Conservation (phyloP, 2,113 vertebrate species). For the Chrysochloris asiatica region DNA sequence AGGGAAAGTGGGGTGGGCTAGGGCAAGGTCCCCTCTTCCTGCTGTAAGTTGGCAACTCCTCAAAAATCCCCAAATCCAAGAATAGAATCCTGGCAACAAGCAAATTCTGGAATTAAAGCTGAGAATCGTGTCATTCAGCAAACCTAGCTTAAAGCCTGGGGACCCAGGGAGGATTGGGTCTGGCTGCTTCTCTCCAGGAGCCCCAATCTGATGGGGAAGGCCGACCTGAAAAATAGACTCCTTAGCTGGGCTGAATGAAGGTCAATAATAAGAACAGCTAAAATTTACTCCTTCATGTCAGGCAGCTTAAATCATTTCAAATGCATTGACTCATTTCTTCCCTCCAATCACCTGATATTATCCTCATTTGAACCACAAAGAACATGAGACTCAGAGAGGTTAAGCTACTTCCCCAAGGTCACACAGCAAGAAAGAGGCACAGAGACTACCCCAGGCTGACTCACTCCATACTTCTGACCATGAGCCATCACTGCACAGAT, state of each 20-base stretch:
- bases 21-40: conserved; percentile 46
- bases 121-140: conserved; percentile 63
- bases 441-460: neutral
- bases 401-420: conserved; percentile 23
- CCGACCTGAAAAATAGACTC: neutral
- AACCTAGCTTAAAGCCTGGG: conserved; percentile 35
- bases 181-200: neutral
- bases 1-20: neutral
- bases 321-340: neutral
- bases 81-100: conserved; percentile 64
- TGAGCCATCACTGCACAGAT: neutral
- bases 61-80: conserved; percentile 59
- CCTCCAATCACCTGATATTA: neutral
- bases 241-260: neutral
- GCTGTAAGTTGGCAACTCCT: conserved; percentile 56
- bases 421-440: conserved; percentile 28
- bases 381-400: conserved; percentile 37
- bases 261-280: conserved; percentile 12
- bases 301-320: neutral
- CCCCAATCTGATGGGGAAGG: neutral
- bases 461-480: neutral
- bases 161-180: neutral
- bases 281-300: neutral
- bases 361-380: conserved; percentile 12
- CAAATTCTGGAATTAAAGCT: conserved; percentile 64